These are phyloP conservation scores for Propithecus perrieri DNA, from an alignment of 2,797 vertebrate species.

Conservation along the genomic window DNA sequence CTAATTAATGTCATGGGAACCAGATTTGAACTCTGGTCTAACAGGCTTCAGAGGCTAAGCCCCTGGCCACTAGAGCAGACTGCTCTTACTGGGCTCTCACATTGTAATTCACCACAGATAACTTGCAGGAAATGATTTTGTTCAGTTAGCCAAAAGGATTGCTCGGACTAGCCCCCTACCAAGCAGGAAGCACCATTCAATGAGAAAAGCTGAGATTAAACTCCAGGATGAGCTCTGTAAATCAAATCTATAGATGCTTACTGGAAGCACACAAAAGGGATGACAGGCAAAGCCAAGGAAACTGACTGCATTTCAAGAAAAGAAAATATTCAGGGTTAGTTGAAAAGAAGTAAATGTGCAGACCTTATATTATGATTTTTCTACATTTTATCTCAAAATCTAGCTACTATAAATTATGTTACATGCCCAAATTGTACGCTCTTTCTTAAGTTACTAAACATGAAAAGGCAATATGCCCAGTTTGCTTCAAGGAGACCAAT, in stretches of 20 bases:
- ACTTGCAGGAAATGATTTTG: background rate
- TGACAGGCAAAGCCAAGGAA: background rate
- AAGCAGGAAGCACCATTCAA: background rate
- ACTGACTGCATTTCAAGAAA: background rate
- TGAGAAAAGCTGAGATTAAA: background rate
- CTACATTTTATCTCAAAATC: constrained; percentile 19
- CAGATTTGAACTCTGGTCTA: background rate
- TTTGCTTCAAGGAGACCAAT: constrained; percentile 33
- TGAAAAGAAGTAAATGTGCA: background rate
- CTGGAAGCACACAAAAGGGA: background rate
- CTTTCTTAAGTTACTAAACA: constrained; percentile 5
- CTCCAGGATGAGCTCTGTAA: background rate
- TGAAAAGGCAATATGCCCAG: background rate
- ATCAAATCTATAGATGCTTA: background rate
- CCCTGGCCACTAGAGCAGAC: background rate
- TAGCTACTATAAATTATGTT: background rate
- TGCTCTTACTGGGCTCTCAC: background rate
- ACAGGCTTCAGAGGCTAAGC: background rate
- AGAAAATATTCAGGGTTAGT: background rate
- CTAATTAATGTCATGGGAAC: background rate
- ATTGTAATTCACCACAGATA: background rate
- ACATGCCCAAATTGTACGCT: background rate
- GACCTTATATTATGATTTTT: background rate
- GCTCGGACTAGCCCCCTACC: background rate
- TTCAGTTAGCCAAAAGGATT: background rate